phyloP scores from a whole-genome alignment of 2,797 vertebrate genomes.

The Pampus argenteus region DNA sequence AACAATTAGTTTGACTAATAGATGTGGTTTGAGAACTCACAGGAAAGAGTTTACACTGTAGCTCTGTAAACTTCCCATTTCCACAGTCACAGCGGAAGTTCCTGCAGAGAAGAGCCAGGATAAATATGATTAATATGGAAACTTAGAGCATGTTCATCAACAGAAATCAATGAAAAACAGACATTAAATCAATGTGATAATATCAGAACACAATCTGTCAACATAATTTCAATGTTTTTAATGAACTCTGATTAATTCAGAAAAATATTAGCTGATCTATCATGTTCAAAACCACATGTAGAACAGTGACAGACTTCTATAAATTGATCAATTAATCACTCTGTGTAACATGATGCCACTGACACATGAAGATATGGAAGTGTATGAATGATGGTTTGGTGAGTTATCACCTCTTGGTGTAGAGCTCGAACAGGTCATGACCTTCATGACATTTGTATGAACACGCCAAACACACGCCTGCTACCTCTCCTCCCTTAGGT shows the following conservation, averaged over 20 bases:
- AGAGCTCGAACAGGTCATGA: constrained; percentile 94
- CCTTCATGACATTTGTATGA: constrained; percentile 97
- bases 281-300: too few relatives aligned
- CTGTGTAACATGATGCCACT: too few relatives aligned
- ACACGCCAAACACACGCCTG: constrained; percentile 95
- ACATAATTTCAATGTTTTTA: too few relatives aligned
- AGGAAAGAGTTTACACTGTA: constrained; percentile 92
- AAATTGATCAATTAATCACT: neutral
- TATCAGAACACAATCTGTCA: too few relatives aligned
- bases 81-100: constrained; percentile 92
- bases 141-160: too few relatives aligned
- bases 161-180: too few relatives aligned
- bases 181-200: too few relatives aligned
- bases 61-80: constrained; percentile 92
- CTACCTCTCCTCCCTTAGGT: constrained; percentile 89
- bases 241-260: too few relatives aligned
- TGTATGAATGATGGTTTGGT: neutral
- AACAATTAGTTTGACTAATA: too few relatives aligned
- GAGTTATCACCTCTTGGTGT: constrained; percentile 92
- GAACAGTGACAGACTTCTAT: too few relatives aligned
- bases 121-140: neutral
- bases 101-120: constrained; percentile 60
- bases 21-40: constrained; percentile 80
- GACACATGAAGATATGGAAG: neutral
- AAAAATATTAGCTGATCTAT: too few relatives aligned